Conservation (phyloP, 2,113 vertebrate genomes). For the Tychaedon coryphoeus region DNA sequence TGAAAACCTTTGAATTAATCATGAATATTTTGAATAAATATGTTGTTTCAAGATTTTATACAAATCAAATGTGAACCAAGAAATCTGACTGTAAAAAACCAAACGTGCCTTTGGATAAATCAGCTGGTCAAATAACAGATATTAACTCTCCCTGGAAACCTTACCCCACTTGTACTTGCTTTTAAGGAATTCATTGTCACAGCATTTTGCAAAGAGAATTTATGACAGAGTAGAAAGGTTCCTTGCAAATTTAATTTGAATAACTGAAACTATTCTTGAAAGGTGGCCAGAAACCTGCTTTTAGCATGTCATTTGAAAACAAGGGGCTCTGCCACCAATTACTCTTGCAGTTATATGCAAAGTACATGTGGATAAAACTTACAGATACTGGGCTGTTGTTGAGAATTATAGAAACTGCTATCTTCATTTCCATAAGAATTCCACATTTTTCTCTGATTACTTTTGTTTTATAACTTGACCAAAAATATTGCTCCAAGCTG, state of each 20-base stretch:
- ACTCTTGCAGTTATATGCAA: not conserved
- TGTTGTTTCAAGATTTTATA: not conserved
- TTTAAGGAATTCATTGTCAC: constrained; percentile 4
- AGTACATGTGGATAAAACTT: not conserved
- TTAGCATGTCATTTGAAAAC: not conserved
- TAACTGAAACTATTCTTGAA: not conserved
- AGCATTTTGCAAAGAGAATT: constrained; percentile 7
- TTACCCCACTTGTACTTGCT: not conserved
- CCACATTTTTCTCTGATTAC: not conserved
- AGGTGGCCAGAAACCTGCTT: constrained; percentile 36
- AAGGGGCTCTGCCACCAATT: not conserved
- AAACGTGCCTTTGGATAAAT: constrained; percentile 12
- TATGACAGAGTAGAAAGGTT: not conserved
- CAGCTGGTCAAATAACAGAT: constrained; percentile 2
- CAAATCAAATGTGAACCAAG: not conserved
- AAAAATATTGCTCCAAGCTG: not conserved
- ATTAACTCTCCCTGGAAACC: constrained; percentile 14
- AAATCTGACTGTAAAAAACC: not conserved
- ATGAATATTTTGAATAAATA: not conserved
- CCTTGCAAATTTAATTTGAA: constrained; percentile 8
- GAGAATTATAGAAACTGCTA: not conserved
- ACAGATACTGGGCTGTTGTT: not conserved
- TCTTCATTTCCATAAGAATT: not conserved
- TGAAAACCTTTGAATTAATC: constrained; percentile 3
- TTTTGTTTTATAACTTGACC: not conserved